phyloP scores from a whole-genome alignment of 35 echinoderm and acorn worm species.

The Apostichopus californicus region DNA sequence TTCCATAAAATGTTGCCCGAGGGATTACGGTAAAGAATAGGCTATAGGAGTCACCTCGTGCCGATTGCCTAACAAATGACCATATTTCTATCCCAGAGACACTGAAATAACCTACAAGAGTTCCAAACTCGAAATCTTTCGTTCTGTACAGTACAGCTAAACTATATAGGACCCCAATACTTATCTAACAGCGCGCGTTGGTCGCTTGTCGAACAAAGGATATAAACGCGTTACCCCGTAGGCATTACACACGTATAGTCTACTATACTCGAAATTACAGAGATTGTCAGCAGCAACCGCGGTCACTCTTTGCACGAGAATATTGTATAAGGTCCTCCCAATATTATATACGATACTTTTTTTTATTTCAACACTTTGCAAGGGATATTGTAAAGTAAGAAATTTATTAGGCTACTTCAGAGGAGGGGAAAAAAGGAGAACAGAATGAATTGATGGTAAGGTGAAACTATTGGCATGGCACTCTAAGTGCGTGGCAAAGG shows the following conservation, averaged over 20 bases:
- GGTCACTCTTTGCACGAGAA: no score
- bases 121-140: background rate
- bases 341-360: background rate
- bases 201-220: slow-evolving; percentile 16
- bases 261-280: background rate
- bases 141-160: background rate
- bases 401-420: background rate
- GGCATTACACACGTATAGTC: slow-evolving; percentile 1
- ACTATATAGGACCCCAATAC: background rate
- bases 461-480: slow-evolving; percentile 28
- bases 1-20: background rate
- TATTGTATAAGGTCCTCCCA: background rate
- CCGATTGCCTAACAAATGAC: slow-evolving; percentile 6
- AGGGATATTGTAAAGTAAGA: background rate
- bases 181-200: slow-evolving; percentile 15
- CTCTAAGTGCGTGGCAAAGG: background rate
- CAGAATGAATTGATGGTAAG: background rate
- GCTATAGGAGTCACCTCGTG: background rate
- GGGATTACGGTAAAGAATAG: background rate
- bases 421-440: background rate
- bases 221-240: slow-evolving; percentile 23
- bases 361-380: background rate
- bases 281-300: background rate
- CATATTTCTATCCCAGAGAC: slow-evolving; percentile 7
- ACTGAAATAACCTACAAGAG: background rate